Base-by-base conservation (phyloP, 2,888 invertebrate species). In the Caenorhabditis auriculariae region DNA sequence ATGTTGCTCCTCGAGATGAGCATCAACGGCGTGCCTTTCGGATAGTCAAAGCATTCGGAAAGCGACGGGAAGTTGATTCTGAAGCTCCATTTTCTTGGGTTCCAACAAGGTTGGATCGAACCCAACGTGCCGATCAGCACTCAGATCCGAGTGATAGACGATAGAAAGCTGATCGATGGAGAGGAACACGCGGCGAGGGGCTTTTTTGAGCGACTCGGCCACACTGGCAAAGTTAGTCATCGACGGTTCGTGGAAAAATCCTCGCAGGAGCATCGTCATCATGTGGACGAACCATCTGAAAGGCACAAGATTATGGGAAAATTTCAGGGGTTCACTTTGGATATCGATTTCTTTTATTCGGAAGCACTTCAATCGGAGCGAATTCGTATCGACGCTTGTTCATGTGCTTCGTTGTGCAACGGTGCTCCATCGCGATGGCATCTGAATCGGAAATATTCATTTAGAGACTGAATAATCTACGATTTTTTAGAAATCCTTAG, bases 191-290 rank as follows among this genome's bases (percentile, higher is more conserved):
- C 35, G 4, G 17, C 54, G 26, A 21, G 47, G 50, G 1, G 43
- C 41, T 2, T 4, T 32, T 39, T 37, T 24, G 51, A 62, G 35
- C 12, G 50, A 54, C 9, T 45, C 38, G 5, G 64, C 60, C 15
- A 65, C 50, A 32, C 48, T 43, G 4, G 55, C 53, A 35, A 54
- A 65, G 2, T 53, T 39, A 4, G 54, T 47, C 2, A 65, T 47
- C 2, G 54, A 60, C 0, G 68, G 68, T 6, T 56, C 38, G 39
- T 68, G 68, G 28, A 68, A 54, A 32, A 68, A 59, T 2, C 35
- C 38, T 3, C 65, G 42, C 23, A 68, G 41, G 6, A 68, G 39
- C 4, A 42, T 45, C 12, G 61, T 60, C 39, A 68, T 38, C 1
- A 56, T 54, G 35, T 52, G 35, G 1, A 51, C 43, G 24, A 68